Evolutionary conservation across 2,797 vertebrate genomes (phyloP), one percentile per base, ranked within the genome.

Genomic region (Meda fulgida): DNA sequence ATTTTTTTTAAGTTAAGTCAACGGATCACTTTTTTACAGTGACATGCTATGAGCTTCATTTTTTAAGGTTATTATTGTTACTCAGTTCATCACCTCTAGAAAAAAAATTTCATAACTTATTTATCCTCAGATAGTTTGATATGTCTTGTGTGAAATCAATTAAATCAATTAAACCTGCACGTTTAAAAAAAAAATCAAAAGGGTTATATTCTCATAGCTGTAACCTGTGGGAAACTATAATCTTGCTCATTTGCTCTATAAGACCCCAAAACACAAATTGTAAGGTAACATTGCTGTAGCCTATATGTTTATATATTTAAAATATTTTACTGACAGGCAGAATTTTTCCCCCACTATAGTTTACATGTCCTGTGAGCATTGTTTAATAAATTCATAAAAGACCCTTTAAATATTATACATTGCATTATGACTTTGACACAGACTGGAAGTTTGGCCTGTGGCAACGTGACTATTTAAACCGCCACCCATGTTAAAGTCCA

Each of bases 61-160:
- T 36, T 43, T 11, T 43, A 43, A 23, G 29, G 19, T 21, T 4
- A 55, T 76, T 9, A 81, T 43, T 81, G 63, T 34, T 46, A 14
- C 60, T 21, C 40, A 16, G 36, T 43, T 29, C 21, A 67, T 13
- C 29, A 3, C 16, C 55, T 23, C 19, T 4, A 21, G 26, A 43
- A 31, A 31, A 48, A 21, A 34, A 94, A 92, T 90, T 89, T 85
- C 53, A 77, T 88, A 87, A 89, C 38, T 29, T 0, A 71, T 71
- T 71, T 26, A 46, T 46, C 6, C 3, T 40, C 7, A 46, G 2
- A 26, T 46, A 2, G 23, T 70, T 70, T 26, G 58, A 26, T 58
- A 9, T 58, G 23, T n/a, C 23, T 58, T 58, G 9, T 55, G 21
- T 58, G 9, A n/a, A 4, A 58, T n/a, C 6, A 51, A 16, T 21